Evolutionary conservation across 2,888 invertebrate genomes (phyloP).

Genomic region (Formica aserva): DNA sequence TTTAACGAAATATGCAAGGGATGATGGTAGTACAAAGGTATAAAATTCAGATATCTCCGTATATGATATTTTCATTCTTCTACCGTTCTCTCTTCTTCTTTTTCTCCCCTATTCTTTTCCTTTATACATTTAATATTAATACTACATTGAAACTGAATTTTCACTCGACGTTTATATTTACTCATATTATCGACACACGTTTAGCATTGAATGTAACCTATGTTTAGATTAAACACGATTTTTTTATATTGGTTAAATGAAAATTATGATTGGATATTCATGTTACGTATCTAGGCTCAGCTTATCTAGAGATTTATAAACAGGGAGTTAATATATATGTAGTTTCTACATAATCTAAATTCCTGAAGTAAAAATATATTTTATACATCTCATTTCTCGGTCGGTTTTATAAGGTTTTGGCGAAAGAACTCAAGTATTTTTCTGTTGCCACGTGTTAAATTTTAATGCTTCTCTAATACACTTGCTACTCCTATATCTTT

Average conservation of each 20-base stretch:
- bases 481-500: too few species aligned
- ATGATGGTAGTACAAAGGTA: constrained; percentile 1
- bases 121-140: neutral
- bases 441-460: too few species aligned
- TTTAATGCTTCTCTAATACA: too few species aligned
- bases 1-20: neutral
- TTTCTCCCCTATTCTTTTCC: neutral
- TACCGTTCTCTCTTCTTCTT: neutral
- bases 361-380: neutral
- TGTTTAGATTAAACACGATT: neutral
- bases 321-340: neutral
- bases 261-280: neutral
- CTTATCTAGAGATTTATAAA: constrained; percentile 11
- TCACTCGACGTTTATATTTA: neutral
- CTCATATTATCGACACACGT: neutral
- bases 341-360: neutral
- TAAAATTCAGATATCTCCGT: constrained; percentile 18
- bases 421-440: too few species aligned
- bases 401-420: too few species aligned
- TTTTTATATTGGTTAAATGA: neutral
- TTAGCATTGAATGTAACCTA: neutral
- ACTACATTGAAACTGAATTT: neutral
- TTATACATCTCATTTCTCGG: neutral
- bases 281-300: neutral
- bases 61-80: neutral